These are phyloP conservation scores for Thripadectes ignobilis DNA, from an alignment of 2,797 vertebrate genomes.

Conservation along the genomic window DNA sequence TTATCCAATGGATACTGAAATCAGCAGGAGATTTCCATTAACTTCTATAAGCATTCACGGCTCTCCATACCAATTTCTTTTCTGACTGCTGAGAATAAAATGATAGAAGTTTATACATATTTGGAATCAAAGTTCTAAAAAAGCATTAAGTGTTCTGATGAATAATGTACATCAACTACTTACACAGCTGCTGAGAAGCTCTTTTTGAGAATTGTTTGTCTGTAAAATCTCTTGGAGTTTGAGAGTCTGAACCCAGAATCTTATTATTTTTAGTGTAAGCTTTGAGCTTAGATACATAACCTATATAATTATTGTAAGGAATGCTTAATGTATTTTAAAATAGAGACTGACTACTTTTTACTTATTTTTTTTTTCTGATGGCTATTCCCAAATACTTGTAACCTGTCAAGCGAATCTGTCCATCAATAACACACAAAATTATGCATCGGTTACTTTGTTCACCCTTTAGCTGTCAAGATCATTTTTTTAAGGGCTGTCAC, in stretches of 20 bases:
- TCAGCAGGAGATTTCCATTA: neutral
- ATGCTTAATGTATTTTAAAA: neutral
- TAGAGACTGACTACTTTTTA: neutral
- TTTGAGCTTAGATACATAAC: neutral
- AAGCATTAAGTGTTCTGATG: conserved; percentile 15
- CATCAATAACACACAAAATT: neutral
- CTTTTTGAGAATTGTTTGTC: conserved; percentile 7
- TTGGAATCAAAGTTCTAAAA: conserved; percentile 26
- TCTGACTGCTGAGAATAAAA: conserved; percentile 7
- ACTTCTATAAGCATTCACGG: neutral
- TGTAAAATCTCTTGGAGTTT: neutral
- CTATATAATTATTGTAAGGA: neutral
- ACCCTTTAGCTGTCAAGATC: neutral
- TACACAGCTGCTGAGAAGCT: neutral
- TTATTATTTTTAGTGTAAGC: conserved; percentile 19
- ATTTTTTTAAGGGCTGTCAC: neutral
- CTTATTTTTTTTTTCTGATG: neutral
- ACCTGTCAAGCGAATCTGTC: neutral
- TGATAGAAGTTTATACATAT: neutral
- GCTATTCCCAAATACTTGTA: neutral
- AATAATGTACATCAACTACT: conserved; percentile 36
- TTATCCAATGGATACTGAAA: neutral
- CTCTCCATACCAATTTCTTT: neutral
- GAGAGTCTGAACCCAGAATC: neutral
- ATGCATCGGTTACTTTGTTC: neutral